Base-by-base conservation (phyloP, 2,113 vertebrate species). In the Eolophus roseicapilla region DNA sequence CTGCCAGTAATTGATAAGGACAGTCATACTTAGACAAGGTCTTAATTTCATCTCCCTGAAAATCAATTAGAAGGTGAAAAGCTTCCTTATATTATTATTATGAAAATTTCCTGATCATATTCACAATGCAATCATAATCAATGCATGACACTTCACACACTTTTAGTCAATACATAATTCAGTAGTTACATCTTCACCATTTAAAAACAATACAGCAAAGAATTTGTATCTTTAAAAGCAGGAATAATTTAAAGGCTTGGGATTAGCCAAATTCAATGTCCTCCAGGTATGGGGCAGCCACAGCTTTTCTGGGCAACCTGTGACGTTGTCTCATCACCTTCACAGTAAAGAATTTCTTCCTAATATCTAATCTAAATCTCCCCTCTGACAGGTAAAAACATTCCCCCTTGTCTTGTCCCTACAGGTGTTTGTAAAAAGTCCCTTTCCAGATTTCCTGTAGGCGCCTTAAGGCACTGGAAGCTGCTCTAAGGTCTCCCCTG, bases 11-110 rank as follows among this genome's bases (percentile, higher is more conserved):
- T 96, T 96, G 96, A 97, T 97, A 97, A 97, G 86, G 86, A 92
- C 92, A 95, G 86, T 92, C 1, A 2, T 84, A 95, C 95, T 97
- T 94, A 96, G 88, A 97, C 86, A 96, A 94, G 95, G 87, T 93
- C 95, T 97, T 97, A 97, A 96, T 97, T 95, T 97, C 96, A 96
- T 95, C 83, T 1, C 73, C 76, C 63, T 93, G 88, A 91, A 97
- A 96, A 97, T 97, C 97, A 97, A 97, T 97, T 96, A 96, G 94
- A 95, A 96, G 94, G 91, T 96, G 93, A 97, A 97, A 96, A 94
- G 88, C 93, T 95, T 91, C 88, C 82, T 93, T 91, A 95, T 95
- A 94, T 92, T 96, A 91, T 95, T 95, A 96, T 94, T 94, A 97
- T 88, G 93, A 97, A 94, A 94, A 81, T 96, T 97, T 96, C 60